Evolutionary conservation across 2,888 invertebrate species (phyloP), one percentile per base, ranked within the genome.

Genomic region (Cantharis rustica): DNA sequence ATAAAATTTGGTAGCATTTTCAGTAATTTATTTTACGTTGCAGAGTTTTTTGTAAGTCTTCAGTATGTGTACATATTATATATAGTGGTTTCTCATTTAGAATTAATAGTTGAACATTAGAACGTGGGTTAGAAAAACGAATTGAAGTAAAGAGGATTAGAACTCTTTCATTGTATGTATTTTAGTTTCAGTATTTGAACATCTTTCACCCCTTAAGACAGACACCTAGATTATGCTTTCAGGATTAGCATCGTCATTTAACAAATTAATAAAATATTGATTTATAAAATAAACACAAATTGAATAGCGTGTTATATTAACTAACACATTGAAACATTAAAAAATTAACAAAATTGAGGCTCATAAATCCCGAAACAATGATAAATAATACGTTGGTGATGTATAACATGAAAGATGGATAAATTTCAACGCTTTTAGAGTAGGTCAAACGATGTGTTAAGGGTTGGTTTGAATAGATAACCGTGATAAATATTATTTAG

Each of bases 341-440:
- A 47, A 47, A n/a, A 47, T 47, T 47, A 47, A 47, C 47, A n/a
- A 47, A 47, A 47, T 47, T 47, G 47, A 7, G 7, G 47, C 64
- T 66, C 17, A 15, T 66, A 66, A 66, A 20, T 66, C 64, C 64
- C 10, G 23, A 17, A 66, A 66, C 47, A 16, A 17, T 66, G 20
- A 23, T 66, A 66, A 20, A 66, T 66, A 66, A 66, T 23, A 66
- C 16, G 16, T 47, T 47, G 47, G 15, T 66, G 64, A 66, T 66
- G 23, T 66, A 66, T 66, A 20, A 23, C 16, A 66, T 23, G 20
- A 66, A 66, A 17, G 17, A 66, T 66, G 64, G 64, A 66, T 66
- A 66, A 66, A 66, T 66, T 66, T 66, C 64, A 66, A 66, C 64
- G 64, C 64, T 66, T 66, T 66, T 17, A 66, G 64, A 66, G 20